Evolutionary conservation across 2,113 vertebrate species (phyloP).

Genomic region (Rhea pennata): DNA sequence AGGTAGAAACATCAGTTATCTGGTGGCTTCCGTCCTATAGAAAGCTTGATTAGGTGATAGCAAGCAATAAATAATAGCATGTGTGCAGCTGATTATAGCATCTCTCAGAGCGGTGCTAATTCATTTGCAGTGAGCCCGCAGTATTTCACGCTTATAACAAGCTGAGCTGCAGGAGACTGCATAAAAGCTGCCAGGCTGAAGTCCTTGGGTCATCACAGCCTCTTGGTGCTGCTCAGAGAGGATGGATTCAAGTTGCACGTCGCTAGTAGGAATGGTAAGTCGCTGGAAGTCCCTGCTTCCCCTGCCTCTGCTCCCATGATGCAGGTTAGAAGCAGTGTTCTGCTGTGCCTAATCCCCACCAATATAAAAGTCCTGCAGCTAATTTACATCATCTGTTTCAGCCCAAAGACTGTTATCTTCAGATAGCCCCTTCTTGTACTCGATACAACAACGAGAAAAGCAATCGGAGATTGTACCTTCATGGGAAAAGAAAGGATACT

Average conservation of each 20-base stretch:
- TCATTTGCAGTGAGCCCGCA: background rate
- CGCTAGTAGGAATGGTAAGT: background rate
- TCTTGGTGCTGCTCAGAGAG: background rate
- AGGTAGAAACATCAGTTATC: background rate
- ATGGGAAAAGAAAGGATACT: background rate
- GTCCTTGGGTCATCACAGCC: background rate
- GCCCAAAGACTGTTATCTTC: background rate
- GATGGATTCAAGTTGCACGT: background rate
- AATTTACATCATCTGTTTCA: background rate
- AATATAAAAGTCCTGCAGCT: background rate
- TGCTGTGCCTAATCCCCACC: background rate
- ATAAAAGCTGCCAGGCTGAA: background rate
- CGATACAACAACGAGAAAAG: background rate
- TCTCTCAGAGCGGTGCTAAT: background rate
- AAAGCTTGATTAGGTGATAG: background rate
- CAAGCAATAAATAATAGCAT: background rate
- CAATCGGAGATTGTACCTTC: rapidly evolving
- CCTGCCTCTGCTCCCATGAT: background rate
- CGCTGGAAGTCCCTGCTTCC: background rate
- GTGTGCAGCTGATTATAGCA: background rate
- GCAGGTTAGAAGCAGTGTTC: background rate
- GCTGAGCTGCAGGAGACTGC: background rate
- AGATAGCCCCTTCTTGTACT: background rate
- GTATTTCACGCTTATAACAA: background rate
- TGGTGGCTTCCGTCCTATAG: background rate